These are phyloP conservation scores for Masticophis lateralis DNA, from an alignment of 2,797 vertebrate genomes.

Conservation along the genomic window DNA sequence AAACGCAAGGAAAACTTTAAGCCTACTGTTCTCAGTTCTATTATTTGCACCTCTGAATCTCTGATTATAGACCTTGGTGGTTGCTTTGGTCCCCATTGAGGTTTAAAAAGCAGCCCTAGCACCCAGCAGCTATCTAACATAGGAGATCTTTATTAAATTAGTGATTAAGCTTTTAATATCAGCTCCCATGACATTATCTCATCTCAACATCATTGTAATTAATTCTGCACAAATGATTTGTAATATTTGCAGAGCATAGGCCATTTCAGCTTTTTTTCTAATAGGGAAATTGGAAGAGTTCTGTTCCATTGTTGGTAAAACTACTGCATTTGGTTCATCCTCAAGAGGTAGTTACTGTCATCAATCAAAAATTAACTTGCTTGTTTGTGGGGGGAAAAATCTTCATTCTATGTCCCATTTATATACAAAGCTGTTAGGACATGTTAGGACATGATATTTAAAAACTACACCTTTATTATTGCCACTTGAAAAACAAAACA, in stretches of 20 bases:
- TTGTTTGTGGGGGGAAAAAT: background rate
- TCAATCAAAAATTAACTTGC: background rate
- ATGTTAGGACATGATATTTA: background rate
- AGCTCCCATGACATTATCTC: constrained; percentile 4
- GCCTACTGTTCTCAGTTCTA: background rate
- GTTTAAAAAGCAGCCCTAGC: background rate
- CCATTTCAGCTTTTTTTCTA: background rate
- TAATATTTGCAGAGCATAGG: background rate
- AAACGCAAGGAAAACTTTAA: background rate
- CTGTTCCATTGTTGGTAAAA: constrained; percentile 6
- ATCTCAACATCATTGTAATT: constrained; percentile 13
- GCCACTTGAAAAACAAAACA: background rate
- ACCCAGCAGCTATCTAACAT: background rate
- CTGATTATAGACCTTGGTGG: background rate
- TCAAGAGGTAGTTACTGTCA: background rate
- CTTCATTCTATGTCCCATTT: background rate
- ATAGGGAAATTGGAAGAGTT: rapidly evolving
- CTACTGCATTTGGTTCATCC: background rate
- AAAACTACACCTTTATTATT: background rate
- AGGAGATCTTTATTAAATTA: background rate
- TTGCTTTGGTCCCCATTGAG: background rate
- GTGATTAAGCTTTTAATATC: constrained; percentile 4
- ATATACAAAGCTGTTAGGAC: background rate
- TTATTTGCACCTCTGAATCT: background rate
- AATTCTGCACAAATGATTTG: background rate